Conservation (phyloP, 2,113 vertebrate genomes). For the Antigone vipio region DNA sequence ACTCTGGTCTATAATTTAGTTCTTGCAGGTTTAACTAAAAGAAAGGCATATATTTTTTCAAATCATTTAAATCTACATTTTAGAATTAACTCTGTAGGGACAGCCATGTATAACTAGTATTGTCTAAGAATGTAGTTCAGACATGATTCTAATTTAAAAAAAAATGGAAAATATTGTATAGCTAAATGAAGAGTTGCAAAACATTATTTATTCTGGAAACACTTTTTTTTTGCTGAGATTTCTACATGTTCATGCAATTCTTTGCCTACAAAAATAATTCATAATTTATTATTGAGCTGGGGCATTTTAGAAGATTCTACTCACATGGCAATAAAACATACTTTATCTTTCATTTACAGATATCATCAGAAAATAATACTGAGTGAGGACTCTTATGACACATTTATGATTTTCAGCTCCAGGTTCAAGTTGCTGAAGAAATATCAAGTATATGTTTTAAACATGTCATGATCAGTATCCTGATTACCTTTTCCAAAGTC, state of each 20-base stretch:
- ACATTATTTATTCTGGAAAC: neutral
- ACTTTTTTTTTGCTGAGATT: neutral
- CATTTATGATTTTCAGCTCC: neutral
- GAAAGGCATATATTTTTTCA: neutral
- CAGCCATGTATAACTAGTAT: neutral
- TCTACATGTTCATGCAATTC: neutral
- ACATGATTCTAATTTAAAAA: neutral
- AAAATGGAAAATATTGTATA: neutral
- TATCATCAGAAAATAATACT: neutral
- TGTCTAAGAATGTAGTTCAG: neutral
- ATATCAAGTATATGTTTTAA: neutral
- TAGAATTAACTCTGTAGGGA: neutral
- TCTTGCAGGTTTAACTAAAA: neutral
- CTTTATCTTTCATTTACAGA: neutral
- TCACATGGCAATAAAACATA: neutral
- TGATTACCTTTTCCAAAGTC: neutral
- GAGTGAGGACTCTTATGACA: neutral
- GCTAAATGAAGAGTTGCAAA: neutral
- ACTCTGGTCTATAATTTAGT: neutral
- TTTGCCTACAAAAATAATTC: neutral
- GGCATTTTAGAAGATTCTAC: neutral
- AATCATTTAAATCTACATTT: neutral
- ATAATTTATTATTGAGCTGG: neutral
- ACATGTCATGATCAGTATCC: neutral
- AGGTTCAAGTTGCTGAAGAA: neutral